phyloP scores from a whole-genome alignment of 2,797 vertebrate species.

The Fistularia tabacaria region DNA sequence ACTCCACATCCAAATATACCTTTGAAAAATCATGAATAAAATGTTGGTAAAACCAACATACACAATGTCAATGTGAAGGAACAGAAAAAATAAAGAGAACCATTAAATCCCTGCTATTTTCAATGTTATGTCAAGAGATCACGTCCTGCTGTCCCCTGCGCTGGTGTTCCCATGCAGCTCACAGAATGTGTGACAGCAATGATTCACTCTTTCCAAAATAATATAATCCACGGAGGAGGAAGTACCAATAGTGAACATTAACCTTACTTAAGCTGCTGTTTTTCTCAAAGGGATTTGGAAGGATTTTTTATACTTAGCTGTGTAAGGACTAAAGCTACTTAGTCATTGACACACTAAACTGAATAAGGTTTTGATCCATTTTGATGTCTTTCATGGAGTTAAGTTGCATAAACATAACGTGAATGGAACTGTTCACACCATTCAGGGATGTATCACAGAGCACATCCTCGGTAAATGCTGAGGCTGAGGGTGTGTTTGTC shows the following conservation, averaged over 20 bases:
- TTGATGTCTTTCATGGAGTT: conserved; percentile 26
- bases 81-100: too few relatives aligned
- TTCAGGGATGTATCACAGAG: conserved; percentile 13
- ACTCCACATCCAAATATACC: too few relatives aligned
- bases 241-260: conserved; percentile 45
- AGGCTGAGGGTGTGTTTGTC: neutral
- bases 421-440: conserved; percentile 16
- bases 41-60: too few relatives aligned
- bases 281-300: conserved; percentile 56
- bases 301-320: conserved; percentile 45
- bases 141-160: conserved; percentile 16
- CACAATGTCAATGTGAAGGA: too few relatives aligned
- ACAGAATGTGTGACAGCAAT: conserved; percentile 7
- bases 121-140: conserved; percentile 9
- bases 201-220: conserved; percentile 31
- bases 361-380: conserved; percentile 11
- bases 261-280: conserved; percentile 57
- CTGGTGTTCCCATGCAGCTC: conserved; percentile 1
- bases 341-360: conserved; percentile 36
- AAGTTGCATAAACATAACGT: conserved; percentile 20
- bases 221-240: conserved; percentile 40
- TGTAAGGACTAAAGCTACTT: conserved; percentile 49
- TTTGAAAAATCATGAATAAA: too few relatives aligned
- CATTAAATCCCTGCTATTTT: too few relatives aligned
- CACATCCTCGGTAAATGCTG: neutral